Conservation (phyloP, 2,888 invertebrate species). For the Phengaris arion region DNA sequence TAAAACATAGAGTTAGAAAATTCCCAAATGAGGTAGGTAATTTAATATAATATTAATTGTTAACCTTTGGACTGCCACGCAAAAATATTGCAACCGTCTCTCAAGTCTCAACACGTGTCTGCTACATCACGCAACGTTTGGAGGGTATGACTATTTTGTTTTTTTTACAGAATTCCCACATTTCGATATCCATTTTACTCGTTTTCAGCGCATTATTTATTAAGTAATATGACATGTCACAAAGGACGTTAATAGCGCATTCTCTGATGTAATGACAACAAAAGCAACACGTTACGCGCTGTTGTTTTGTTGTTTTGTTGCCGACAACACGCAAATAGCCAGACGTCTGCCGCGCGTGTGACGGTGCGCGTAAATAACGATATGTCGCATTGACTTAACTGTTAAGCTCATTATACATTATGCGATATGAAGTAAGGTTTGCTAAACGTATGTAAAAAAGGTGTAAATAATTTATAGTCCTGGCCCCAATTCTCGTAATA, state of each 20-base stretch:
- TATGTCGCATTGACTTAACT: conserved; percentile 23
- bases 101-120: neutral
- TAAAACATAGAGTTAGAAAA: too few species aligned
- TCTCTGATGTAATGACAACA: conserved; percentile 31
- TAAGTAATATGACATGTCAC: conserved; percentile 17
- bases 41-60: too few species aligned
- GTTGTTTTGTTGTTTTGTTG: conserved; percentile 27
- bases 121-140: neutral
- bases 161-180: neutral
- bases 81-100: too few species aligned
- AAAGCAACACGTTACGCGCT: conserved; percentile 29
- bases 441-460: too few species aligned
- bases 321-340: conserved; percentile 47
- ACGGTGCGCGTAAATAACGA: conserved; percentile 31
- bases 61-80: too few species aligned
- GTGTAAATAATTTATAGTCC: too few species aligned
- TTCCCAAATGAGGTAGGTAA: too few species aligned
- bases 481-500: too few species aligned
- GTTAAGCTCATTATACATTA: conserved; percentile 10
- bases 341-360: conserved; percentile 43
- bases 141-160: neutral
- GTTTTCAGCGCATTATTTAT: conserved; percentile 9
- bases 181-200: neutral
- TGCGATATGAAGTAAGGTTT: conserved; percentile 12
- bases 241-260: conserved; percentile 27